phyloP scores from a whole-genome alignment of 1,140 invertebrate species.

The Camponotus pennsylvanicus region DNA sequence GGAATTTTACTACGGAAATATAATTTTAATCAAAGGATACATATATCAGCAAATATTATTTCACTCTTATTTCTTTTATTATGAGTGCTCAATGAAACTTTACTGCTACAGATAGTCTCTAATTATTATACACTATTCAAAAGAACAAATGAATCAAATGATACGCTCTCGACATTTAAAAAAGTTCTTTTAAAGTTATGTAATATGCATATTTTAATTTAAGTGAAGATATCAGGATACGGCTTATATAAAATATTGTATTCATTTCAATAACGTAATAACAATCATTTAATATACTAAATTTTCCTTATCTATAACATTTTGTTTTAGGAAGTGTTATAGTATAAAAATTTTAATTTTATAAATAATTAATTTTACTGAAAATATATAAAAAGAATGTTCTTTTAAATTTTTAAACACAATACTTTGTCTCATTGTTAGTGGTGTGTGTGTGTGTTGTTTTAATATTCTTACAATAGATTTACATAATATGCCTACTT shows the following conservation, averaged over 20 bases:
- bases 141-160: background rate
- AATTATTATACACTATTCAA: conserved; percentile 10
- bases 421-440: background rate
- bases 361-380: background rate
- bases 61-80: conserved; percentile 7
- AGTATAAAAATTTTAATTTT: background rate
- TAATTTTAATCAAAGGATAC: conserved; percentile 31
- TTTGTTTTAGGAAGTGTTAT: background rate
- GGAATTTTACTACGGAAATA: conserved; percentile 8
- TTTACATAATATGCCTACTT: background rate
- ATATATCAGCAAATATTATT: conserved; percentile 30
- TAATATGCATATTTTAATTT: background rate
- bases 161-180: background rate
- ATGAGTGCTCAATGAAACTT: background rate
- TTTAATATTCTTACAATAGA: background rate
- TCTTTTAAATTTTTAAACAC: background rate
- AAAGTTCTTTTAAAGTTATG: conserved; percentile 2
- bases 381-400: background rate
- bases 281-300: background rate
- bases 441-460: background rate
- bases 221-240: background rate
- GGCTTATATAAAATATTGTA: background rate
- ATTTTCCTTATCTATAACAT: background rate
- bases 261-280: background rate
- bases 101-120: background rate